Conservation (phyloP, 2,888 invertebrate genomes). For the Drosophila quasianomalipes region DNA sequence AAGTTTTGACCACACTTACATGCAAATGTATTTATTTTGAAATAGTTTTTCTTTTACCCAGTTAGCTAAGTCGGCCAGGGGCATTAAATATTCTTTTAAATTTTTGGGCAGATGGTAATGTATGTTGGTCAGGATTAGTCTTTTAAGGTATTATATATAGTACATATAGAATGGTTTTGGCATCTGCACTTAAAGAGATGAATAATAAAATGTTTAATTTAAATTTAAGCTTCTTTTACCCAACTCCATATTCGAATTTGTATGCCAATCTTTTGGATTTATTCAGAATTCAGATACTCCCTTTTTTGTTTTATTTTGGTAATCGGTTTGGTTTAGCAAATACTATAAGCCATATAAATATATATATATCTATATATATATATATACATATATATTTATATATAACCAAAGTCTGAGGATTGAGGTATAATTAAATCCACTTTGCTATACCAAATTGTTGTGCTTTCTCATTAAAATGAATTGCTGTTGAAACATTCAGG, state of each 20-base stretch:
- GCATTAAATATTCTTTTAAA: conserved; percentile 37
- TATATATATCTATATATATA: neutral
- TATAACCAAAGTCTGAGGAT: neutral
- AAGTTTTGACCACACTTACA: conserved; percentile 31
- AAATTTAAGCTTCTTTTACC: neutral
- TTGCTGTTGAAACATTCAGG: neutral
- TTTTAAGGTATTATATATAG: conserved; percentile 1
- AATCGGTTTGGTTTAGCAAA: neutral
- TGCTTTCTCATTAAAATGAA: neutral
- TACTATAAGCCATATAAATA: neutral
- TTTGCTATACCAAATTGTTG: neutral
- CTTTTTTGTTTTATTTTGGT: neutral
- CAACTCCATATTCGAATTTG: neutral
- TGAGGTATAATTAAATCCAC: neutral
- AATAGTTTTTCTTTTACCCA: conserved; percentile 30
- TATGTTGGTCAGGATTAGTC: neutral
- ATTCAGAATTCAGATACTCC: neutral
- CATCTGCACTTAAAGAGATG: conserved; percentile 5
- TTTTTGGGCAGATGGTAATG: conserved; percentile 12
- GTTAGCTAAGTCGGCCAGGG: conserved; percentile 46
- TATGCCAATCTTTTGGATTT: neutral
- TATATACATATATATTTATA: neutral
- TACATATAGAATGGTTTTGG: neutral
- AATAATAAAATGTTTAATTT: conserved; percentile 10
- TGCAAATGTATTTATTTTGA: conserved; percentile 36